phyloP scores from a whole-genome alignment of 2,888 invertebrate species.

The Pollenia labialis region DNA sequence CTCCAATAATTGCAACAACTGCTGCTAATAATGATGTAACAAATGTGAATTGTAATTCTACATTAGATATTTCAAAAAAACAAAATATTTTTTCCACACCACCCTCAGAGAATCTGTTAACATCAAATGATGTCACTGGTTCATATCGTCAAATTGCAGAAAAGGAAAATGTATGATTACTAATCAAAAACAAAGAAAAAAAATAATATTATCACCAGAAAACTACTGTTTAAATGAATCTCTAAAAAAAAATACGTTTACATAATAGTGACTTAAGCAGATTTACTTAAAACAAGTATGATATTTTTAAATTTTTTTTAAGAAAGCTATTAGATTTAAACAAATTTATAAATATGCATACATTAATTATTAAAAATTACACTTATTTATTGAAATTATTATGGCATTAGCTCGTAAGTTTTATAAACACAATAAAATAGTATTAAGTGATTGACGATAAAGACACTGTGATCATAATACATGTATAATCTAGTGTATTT shows the following conservation, averaged over 20 bases:
- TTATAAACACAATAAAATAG: slow-evolving; percentile 11
- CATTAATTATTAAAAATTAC: not conserved
- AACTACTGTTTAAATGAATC: slow-evolving; percentile 17
- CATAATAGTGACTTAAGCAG: slow-evolving; percentile 69
- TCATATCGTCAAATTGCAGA: slow-evolving; percentile 78
- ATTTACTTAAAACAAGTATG: slow-evolving; percentile 66
- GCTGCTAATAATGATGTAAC: slow-evolving; percentile 7
- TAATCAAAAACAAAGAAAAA: slow-evolving; percentile 7
- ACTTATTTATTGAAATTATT: slow-evolving; percentile 24
- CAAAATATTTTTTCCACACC: slow-evolving; percentile 71
- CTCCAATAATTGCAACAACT: not conserved
- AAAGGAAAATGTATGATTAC: slow-evolving; percentile 76
- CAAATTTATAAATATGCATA: not conserved
- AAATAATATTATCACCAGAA: not conserved
- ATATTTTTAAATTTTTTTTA: not conserved
- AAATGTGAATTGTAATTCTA: slow-evolving; percentile 44
- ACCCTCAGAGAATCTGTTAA: slow-evolving; percentile 36
- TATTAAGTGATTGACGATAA: slow-evolving; percentile 76
- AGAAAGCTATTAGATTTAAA: slow-evolving; percentile 14
- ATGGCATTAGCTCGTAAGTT: slow-evolving; percentile 20
- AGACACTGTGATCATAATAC: slow-evolving; percentile 81
- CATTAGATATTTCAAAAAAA: slow-evolving; percentile 64
- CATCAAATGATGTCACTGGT: slow-evolving; percentile 75
- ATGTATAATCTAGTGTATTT: slow-evolving; percentile 48
- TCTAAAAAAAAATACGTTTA: slow-evolving; percentile 2